Conservation (phyloP, 2,797 vertebrate genomes). For the Phrynocephalus forsythii region DNA sequence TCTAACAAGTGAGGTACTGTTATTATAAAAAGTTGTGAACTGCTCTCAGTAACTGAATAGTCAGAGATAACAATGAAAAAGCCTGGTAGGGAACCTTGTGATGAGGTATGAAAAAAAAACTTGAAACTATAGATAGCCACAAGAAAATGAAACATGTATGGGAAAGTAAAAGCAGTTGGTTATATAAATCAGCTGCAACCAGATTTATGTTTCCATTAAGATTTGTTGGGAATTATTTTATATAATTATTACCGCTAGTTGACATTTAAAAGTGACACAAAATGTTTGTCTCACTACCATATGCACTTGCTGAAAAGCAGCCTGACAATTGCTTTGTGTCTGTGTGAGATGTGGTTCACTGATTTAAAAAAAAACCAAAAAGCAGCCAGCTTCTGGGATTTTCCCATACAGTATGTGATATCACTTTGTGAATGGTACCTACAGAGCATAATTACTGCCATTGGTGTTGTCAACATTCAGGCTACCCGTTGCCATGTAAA, state of each 20-base stretch:
- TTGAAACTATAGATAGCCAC: not conserved
- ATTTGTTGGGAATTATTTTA: not conserved
- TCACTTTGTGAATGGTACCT: not conserved
- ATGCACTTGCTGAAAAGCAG: too few species aligned
- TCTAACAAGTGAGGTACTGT: not conserved
- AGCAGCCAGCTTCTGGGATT: too few species aligned
- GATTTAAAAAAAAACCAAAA: too few species aligned
- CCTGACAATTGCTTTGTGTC: too few species aligned
- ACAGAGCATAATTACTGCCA: not conserved
- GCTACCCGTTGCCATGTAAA: too few species aligned
- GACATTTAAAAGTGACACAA: slow-evolving; percentile 33
- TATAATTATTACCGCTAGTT: not conserved
- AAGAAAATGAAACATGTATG: not conserved
- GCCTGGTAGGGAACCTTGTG: slow-evolving; percentile 6
- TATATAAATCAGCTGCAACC: not conserved
- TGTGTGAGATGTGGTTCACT: too few species aligned
- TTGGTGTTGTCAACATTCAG: too few species aligned
- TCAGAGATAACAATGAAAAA: slow-evolving; percentile 12
- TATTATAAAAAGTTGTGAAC: slow-evolving; percentile 33
- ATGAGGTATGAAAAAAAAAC: not conserved
- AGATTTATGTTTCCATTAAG: not conserved
- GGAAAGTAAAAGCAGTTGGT: not conserved
- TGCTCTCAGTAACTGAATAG: not conserved
- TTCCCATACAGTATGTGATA: too few species aligned
- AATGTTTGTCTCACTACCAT: not conserved